Conservation (phyloP, 1,140 invertebrate genomes). For the Hycleus cichorii region DNA sequence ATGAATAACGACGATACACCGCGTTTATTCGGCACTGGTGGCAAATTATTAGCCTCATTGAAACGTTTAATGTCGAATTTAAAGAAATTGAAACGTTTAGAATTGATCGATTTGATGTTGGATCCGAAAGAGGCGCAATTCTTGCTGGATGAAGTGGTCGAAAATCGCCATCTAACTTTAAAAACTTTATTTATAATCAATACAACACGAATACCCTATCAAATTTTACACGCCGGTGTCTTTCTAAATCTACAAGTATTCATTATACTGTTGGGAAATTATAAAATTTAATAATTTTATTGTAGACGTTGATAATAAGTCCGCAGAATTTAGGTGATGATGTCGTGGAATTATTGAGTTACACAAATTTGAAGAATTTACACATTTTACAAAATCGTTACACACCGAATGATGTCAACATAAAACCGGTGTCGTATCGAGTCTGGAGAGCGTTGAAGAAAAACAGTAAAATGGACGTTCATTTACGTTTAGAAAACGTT, state of each 20-base stretch:
- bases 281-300: conserved; percentile 17
- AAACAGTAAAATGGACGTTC: conserved; percentile 52
- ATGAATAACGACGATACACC: conserved; percentile 50
- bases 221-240: conserved; percentile 67
- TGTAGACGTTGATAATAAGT: conserved; percentile 63
- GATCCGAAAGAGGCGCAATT: conserved; percentile 60
- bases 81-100: conserved; percentile 54
- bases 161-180: conserved; percentile 57
- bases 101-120: conserved; percentile 70
- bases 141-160: conserved; percentile 68
- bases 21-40: conserved; percentile 69
- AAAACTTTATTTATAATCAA: conserved; percentile 64
- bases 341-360: conserved; percentile 59
- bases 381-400: conserved; percentile 74
- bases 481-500: conserved; percentile 50
- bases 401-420: conserved; percentile 47
- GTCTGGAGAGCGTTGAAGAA: conserved; percentile 48
- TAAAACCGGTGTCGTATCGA: conserved; percentile 41
- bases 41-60: conserved; percentile 58
- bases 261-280: conserved; percentile 6
- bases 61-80: conserved; percentile 67
- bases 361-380: conserved; percentile 60
- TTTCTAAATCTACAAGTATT: conserved; percentile 66
- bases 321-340: conserved; percentile 78
- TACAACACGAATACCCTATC: conserved; percentile 62